Base-by-base conservation (phyloP, 2,113 vertebrate species). In the Hypanus sabinus region DNA sequence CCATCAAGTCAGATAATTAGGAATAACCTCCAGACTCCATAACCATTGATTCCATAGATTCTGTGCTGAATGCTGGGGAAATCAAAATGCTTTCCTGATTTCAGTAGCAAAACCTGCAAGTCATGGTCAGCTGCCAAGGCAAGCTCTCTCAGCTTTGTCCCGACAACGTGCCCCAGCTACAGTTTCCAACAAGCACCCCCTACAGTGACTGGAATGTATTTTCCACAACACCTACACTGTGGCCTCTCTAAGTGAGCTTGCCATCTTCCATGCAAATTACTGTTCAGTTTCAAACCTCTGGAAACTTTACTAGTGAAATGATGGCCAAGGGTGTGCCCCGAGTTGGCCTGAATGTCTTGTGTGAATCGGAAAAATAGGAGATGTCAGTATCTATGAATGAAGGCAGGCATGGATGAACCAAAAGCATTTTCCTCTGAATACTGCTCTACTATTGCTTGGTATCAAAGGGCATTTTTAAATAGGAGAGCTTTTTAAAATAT, bases 111-210 rank as follows among this genome's bases (percentile, higher is more conserved):
- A 22, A 9, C 81, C 46, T 85, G 24, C 81, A 85, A 85, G 46
- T 85, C 81, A 30, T 85, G 46, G 22, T 85, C 57, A 57, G 46
- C 24, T 27, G 81, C 81, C 81, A 85, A 85, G 81, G 57, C 46
- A 85, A 85, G 81, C 81, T 85, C 81, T 57, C 57, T 85, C 81
- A 27, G 81, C 81, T 85, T 22, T 57, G 81, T 57, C 81, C 81
- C 22, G 8, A 55, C 81, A 85, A 57, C 27, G 46, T 85, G 81
- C 22, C 46, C 57, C 81, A 85, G 81, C 81, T 46, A 11, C 22
- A 27, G 10, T 85, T 57, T 85, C 81, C 81, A 85, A 24, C 46
- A 85, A 85, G 46, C 22, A 85, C 22, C 81, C 46, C 81, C 81
- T 57, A 46, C 81, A 55, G 81, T 22, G 46, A 85, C 46, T 55